Base-by-base conservation (phyloP, 2,797 vertebrate species). In the Poecilia wingei region DNA sequence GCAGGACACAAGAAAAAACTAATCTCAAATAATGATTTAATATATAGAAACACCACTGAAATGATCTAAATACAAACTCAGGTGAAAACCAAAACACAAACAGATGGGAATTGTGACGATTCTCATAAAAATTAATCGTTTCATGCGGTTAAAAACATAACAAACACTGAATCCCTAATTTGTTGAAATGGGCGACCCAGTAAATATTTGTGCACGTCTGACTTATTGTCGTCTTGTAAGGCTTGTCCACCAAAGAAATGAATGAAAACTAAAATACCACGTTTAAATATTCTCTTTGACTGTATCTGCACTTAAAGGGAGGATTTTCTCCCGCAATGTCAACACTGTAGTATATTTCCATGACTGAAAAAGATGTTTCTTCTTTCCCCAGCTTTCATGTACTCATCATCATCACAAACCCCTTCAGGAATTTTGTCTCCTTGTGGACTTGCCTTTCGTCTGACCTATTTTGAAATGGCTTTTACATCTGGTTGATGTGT, bases 391-490 rank as follows among this genome's bases (percentile, higher is more conserved):
- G 45, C 49, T 81, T 85, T 78, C 10, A 1, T 69, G 78, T 28
- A 70, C 7, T 70, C 68, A 70, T 45, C 25, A 80, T 83, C 39
- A 53, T 86, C 55, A 31, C 22, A 73, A 25, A 81, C 81, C 69
- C 46, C 25, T 57, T 28, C 46, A 83, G 77, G 16, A 75, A 57
- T 78, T 82, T 1, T 80, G 55, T 3, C 61, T 81, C 81, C 79
- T 78, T 14, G 31, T 76, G 70, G 7, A 84, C 20, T 76, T 0
- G 16, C 72, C 78, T 90, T 83, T 76, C 74, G 79, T 79, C 78
- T 59, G 74, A 82, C 87, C 81, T 64, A 75, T 79, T 85, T 55
- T 10, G 2, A 79, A 90, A 84, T 78, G 86, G 79, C 71, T 33
- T 74, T 76, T 46, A 41, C 69, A 53, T 81, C 77, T 80, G 76